A percentile compares a stretch with the other conserved stretches of the same genome.
Evolutionary conservation across 2,888 invertebrate species (phyloP).

Genomic region (Lasioglossum vierecki): DNA sequence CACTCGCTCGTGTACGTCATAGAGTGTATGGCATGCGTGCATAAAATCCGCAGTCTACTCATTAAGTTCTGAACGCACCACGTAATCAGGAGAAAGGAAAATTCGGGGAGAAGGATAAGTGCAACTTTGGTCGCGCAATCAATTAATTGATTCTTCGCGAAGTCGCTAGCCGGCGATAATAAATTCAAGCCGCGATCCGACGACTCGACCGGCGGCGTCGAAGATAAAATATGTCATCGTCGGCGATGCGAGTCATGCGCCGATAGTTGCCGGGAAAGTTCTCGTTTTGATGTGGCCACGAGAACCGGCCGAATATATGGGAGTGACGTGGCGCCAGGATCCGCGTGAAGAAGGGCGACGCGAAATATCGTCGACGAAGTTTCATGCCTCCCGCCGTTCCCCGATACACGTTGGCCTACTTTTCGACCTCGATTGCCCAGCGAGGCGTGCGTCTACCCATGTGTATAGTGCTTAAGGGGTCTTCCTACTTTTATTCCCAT

Average conservation of each 20-base stretch:
- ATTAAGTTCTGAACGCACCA: background rate
- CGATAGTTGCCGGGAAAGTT: conserved; percentile 63
- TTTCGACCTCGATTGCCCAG: conserved; percentile 36
- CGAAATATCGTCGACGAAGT: conserved; percentile 59
- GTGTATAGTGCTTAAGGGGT: conserved; percentile 2
- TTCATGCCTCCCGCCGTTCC: conserved; percentile 42
- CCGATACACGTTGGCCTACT: conserved; percentile 63
- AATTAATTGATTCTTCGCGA: conserved; percentile 41
- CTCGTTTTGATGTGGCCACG: conserved; percentile 51
- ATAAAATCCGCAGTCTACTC: too few relatives aligned
- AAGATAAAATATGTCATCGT: conserved; percentile 61
- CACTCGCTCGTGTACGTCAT: too few relatives aligned
- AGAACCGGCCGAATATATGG: conserved; percentile 47
- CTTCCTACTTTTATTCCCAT: background rate
- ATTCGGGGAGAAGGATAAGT: background rate
- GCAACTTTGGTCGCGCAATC: conserved; percentile 18
- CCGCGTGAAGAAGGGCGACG: conserved; percentile 58
- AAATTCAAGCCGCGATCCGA: conserved; percentile 45
- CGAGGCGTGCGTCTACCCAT: conserved; percentile 16
- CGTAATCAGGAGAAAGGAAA: background rate
- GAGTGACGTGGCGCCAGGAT: conserved; percentile 65
- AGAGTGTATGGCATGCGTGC: too few relatives aligned
- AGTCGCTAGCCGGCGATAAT: conserved; percentile 38
- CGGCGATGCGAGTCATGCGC: conserved; percentile 52
- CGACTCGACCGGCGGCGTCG: conserved; percentile 46